Base-by-base conservation (phyloP, 1,140 invertebrate genomes). In the Neodiprion lecontei region DNA sequence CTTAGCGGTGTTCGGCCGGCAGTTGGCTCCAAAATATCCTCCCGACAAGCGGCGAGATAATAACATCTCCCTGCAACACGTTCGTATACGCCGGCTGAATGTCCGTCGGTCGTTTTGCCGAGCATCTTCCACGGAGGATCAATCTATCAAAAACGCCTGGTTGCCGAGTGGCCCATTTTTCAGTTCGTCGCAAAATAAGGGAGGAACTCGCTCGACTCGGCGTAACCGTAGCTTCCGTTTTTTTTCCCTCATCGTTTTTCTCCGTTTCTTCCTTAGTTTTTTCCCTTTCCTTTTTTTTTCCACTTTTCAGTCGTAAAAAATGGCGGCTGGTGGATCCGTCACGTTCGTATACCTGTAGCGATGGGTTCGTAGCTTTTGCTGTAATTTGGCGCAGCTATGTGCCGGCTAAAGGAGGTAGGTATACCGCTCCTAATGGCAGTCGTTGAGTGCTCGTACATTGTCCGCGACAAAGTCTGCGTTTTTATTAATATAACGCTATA, bases 391-490 rank as follows among this genome's bases (percentile, higher is more conserved):
- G 53, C 53, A 61, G 53, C 53, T 61, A 14, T 61, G n/a, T 61
- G 53, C 53, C 53, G n/a, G 53, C 28, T 40, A 61, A 17, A 61
- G n/a, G 53, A 61, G 53, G 53, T 61, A 61, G 53, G 28, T 40
- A 40, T 40, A 61, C 53, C n/a, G 8, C 8, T 61, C 5, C 53
- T 61, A 61, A 61, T 61, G 53, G 53, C 53, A 61, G 53, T 61
- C 4, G 53, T 61, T 61, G 53, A 61, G 53, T 61, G n/a, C 53
- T 61, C 53, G 53, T 61, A 61, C 53, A 61, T 61, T 61, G 53
- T 61, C n/a, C n/a, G 53, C 53, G 53, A 61, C 9, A 61, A 61
- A 61, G 53, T 61, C 53, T 61, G 53, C 11, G 53, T 61, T 61
- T 61, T 61, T 61, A 9, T 61, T 61, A 61, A 61, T 61, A 61